Conservation (phyloP, 1,140 invertebrate genomes). For the Parasteatoda tepidariorum region DNA sequence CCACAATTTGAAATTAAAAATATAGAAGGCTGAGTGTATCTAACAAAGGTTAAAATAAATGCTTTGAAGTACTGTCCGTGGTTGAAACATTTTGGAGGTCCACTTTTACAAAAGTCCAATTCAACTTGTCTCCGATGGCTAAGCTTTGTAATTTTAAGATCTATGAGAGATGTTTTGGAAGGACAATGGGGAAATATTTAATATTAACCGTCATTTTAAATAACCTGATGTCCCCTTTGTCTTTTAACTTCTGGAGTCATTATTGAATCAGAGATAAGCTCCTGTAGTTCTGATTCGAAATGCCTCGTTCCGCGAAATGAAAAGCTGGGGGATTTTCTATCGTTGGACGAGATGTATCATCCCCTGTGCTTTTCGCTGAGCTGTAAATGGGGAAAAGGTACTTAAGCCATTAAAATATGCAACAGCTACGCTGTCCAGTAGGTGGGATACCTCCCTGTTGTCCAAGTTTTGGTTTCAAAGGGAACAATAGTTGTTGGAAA, state of each 20-base stretch:
- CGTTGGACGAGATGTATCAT: neutral
- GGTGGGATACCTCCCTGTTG: neutral
- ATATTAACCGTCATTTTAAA: conserved; percentile 31
- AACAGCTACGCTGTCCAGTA: conserved; percentile 1
- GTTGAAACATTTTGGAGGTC: no score
- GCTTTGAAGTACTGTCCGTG: no score
- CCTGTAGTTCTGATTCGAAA: conserved; percentile 5
- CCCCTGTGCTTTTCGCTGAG: conserved; percentile 9
- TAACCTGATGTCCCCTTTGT: conserved; percentile 16
- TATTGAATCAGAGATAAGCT: conserved; percentile 19
- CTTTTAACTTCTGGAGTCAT: neutral
- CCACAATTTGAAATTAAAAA: no score
- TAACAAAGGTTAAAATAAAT: no score
- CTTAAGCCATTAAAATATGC: conserved; percentile 43
- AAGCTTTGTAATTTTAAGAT: neutral
- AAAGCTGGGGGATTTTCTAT: conserved; percentile 9
- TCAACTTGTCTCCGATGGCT: no score
- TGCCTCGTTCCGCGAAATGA: conserved; percentile 13
- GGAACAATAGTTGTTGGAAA: conserved; percentile 51
- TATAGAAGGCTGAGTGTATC: no score
- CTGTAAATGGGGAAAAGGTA: neutral
- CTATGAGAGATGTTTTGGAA: neutral
- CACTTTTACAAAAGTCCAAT: no score
- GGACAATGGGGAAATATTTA: neutral
- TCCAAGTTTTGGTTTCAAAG: conserved; percentile 57